These are phyloP conservation scores for Tychaedon coryphoeus DNA, from an alignment of 2,113 vertebrate species.

Conservation along the genomic window DNA sequence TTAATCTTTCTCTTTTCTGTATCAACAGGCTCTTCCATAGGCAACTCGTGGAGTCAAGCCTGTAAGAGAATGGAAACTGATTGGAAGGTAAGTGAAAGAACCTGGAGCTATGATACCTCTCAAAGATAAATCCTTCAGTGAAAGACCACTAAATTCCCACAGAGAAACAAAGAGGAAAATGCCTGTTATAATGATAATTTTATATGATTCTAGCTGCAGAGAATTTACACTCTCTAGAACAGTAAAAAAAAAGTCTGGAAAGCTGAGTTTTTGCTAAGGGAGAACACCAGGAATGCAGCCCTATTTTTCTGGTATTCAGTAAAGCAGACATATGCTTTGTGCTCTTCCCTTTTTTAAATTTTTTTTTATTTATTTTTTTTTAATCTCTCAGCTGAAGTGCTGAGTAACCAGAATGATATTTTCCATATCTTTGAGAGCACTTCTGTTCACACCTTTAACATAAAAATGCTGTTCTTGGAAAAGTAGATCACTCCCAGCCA, in stretches of 20 bases:
- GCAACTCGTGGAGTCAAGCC: background rate
- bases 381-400: background rate
- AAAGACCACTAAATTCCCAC: background rate
- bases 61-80: background rate
- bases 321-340: background rate
- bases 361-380: background rate
- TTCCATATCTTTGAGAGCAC: background rate
- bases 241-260: background rate
- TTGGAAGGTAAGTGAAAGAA: background rate
- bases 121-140: background rate
- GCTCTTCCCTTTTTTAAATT: background rate
- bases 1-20: background rate
- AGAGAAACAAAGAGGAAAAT: background rate
- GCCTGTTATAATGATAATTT: background rate
- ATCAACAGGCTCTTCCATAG: background rate
- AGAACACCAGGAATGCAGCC: background rate
- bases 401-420: background rate
- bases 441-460: background rate
- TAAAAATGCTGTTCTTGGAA: background rate
- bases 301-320: background rate
- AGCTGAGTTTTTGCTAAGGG: background rate
- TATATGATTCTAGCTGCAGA: background rate
- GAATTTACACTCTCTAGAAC: background rate
- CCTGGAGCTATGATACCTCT: background rate
- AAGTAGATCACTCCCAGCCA: background rate